These are phyloP conservation scores for Xestia sexstrigata DNA, from an alignment of 2,888 invertebrate genomes.

Conservation along the genomic window DNA sequence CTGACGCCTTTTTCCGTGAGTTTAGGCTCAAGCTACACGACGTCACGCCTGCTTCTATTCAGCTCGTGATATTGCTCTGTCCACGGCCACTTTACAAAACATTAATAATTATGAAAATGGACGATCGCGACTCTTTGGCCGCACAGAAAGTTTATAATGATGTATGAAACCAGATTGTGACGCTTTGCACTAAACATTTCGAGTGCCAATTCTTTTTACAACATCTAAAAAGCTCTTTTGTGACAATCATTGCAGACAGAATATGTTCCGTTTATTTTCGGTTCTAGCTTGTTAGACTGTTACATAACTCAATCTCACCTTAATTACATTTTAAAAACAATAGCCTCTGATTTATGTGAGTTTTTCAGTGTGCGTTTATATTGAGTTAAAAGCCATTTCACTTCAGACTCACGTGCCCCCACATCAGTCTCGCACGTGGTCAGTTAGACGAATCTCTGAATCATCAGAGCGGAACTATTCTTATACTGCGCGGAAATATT, in stretches of 20 bases:
- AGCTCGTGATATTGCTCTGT: neutral
- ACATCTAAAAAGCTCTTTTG: constrained; percentile 49
- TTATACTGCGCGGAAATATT: constrained; percentile 47
- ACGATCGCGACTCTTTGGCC: constrained; percentile 35
- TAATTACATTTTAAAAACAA: constrained; percentile 53
- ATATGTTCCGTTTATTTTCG: constrained; percentile 47
- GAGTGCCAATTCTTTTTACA: constrained; percentile 48
- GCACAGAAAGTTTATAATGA: constrained; percentile 19
- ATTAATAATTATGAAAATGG: neutral
- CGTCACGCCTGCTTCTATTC: neutral
- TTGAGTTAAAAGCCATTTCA: constrained; percentile 68
- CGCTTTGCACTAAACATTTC: constrained; percentile 49
- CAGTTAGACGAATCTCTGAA: constrained; percentile 62
- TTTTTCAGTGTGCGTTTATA: constrained; percentile 57
- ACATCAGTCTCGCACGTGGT: constrained; percentile 66
- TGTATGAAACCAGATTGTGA: constrained; percentile 46
- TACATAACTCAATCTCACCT: constrained; percentile 55
- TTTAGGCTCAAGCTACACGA: neutral
- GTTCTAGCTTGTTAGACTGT: constrained; percentile 28
- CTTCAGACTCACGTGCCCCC: constrained; percentile 66
- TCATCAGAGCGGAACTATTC: constrained; percentile 63
- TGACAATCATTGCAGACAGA: constrained; percentile 29
- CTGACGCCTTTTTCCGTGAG: neutral
- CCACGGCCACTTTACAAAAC: neutral
- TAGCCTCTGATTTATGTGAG: constrained; percentile 51